Conservation (phyloP, 1,140 invertebrate genomes). For the Semibalanus balanoides region DNA sequence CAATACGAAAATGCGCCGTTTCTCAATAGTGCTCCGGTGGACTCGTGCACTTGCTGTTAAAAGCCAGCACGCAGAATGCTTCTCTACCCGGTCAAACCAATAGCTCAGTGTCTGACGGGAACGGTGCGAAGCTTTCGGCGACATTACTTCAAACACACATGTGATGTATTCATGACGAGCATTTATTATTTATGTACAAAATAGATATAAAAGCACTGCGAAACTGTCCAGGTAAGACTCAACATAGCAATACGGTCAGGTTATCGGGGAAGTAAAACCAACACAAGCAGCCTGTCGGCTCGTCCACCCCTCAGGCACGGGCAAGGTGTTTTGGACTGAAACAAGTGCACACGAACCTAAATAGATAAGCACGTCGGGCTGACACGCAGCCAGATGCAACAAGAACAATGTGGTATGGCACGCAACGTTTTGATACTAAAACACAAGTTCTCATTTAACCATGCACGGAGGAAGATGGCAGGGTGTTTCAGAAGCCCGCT, state of each 20-base stretch:
- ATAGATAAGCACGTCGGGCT: background rate
- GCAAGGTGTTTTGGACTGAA: background rate
- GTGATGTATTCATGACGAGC: background rate
- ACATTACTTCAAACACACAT: no score
- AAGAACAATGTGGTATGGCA: background rate
- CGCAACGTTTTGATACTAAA: background rate
- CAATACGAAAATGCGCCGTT: no score
- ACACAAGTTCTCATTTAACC: background rate
- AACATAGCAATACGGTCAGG: background rate
- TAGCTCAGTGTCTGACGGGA: no score
- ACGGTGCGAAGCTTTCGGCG: no score
- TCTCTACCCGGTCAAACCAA: no score
- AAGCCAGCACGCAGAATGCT: no score
- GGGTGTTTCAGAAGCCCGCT: background rate
- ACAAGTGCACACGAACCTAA: background rate
- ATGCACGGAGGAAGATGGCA: background rate
- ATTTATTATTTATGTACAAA: constrained; percentile 3
- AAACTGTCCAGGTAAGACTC: background rate
- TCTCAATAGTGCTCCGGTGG: no score
- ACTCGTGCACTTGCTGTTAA: no score
- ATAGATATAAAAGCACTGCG: constrained; percentile 2
- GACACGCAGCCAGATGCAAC: background rate
- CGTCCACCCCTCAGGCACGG: background rate
- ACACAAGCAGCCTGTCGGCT: no score
- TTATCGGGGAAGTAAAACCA: background rate